phyloP scores from a whole-genome alignment of 2,113 vertebrate species.

The Arenaria interpres region DNA sequence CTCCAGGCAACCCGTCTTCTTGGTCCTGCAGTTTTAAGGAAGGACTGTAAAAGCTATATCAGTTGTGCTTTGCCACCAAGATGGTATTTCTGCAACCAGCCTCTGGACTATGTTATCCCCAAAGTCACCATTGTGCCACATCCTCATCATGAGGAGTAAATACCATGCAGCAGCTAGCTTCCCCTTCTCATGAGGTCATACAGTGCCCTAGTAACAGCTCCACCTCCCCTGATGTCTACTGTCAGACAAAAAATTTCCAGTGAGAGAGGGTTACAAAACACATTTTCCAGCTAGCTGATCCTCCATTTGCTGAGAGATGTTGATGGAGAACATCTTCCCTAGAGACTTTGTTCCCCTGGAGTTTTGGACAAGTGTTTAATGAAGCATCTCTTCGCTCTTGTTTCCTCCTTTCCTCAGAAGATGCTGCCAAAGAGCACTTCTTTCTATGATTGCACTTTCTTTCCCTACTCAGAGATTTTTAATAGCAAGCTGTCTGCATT shows the following conservation, averaged over 20 bases:
- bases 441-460: background rate
- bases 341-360: background rate
- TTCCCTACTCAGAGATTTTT: background rate
- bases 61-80: background rate
- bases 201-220: background rate
- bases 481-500: background rate
- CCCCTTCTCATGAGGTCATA: background rate
- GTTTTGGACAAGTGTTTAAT: background rate
- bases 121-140: background rate
- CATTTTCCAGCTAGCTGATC: background rate
- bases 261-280: background rate
- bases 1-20: background rate
- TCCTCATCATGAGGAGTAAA: background rate
- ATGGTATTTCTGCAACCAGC: background rate
- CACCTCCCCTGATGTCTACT: background rate
- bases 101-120: background rate
- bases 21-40: background rate
- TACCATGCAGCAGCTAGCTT: background rate
- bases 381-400: background rate
- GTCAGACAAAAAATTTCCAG: background rate
- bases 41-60: background rate
- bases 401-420: background rate
- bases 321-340: background rate
- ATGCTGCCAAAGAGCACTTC: background rate
- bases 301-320: background rate